Conservation (phyloP, 2,888 invertebrate species). For the Platycheirus rosarum region DNA sequence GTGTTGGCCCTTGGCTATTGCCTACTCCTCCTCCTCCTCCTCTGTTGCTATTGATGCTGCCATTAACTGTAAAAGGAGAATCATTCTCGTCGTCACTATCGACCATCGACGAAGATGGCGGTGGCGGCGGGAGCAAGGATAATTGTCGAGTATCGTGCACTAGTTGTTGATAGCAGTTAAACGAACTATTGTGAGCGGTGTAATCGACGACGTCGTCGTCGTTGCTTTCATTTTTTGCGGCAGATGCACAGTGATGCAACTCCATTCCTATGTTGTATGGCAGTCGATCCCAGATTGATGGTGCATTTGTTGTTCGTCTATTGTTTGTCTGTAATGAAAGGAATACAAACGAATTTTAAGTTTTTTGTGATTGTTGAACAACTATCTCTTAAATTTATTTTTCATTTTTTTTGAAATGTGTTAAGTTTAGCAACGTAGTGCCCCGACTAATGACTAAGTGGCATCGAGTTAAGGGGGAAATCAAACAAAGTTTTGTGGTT, state of each 20-base stretch:
- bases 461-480: no score
- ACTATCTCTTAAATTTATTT: neutral
- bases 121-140: conserved; percentile 57
- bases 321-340: conserved; percentile 52
- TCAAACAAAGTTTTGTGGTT: no score
- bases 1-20: conserved; percentile 65
- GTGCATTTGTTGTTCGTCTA: conserved; percentile 65
- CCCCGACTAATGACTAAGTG: no score
- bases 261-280: conserved; percentile 72
- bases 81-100: conserved; percentile 28
- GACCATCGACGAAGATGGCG: neutral
- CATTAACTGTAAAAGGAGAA: conserved; percentile 15
- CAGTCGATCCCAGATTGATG: conserved; percentile 72
- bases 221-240: conserved; percentile 37
- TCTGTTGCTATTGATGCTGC: no score
- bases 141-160: conserved; percentile 52
- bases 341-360: conserved; percentile 4
- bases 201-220: conserved; percentile 37
- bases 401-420: neutral
- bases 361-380: neutral
- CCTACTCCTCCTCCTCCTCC: no score
- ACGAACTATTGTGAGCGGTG: conserved; percentile 38
- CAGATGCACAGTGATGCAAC: conserved; percentile 63
- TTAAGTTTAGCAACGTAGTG: no score
- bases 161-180: conserved; percentile 56